Conservation (phyloP, 2,888 invertebrate species). For the Plagodis dolabraria region DNA sequence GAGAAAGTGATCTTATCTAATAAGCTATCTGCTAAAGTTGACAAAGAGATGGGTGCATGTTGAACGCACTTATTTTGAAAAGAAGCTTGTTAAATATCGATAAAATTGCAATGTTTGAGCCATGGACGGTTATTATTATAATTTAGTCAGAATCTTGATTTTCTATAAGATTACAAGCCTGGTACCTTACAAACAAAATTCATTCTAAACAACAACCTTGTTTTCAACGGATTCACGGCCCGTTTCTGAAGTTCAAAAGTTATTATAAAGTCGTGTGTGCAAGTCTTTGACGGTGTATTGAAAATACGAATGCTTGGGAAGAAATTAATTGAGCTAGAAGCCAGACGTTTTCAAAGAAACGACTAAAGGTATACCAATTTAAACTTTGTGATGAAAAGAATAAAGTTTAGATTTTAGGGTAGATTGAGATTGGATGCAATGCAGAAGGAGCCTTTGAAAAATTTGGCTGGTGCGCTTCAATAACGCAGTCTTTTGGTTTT, state of each 20-base stretch:
- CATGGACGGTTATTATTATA: no score
- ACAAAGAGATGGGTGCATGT: no score
- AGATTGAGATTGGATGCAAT: constrained; percentile 28
- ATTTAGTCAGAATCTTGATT: no score
- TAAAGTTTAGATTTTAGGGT: constrained; percentile 6
- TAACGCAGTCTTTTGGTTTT: constrained; percentile 28
- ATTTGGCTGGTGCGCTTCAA: constrained; percentile 27
- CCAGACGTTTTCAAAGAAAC: constrained; percentile 47
- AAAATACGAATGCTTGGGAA: constrained; percentile 49
- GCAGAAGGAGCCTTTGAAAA: constrained; percentile 34
- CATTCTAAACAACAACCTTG: background rate
- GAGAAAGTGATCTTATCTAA: no score
- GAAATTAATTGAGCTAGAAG: constrained; percentile 63
- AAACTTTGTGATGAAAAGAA: background rate
- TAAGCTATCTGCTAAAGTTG: no score
- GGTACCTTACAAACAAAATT: background rate
- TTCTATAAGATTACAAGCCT: no score
- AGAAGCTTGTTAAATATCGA: no score
- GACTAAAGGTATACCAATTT: background rate
- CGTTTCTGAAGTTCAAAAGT: constrained; percentile 38
- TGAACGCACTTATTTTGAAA: no score
- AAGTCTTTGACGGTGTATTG: constrained; percentile 53
- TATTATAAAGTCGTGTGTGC: constrained; percentile 51
- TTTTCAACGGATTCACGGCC: constrained; percentile 13
- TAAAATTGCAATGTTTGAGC: no score